Conservation (phyloP, 2,888 invertebrate species). For the Protula sp. region DNA sequence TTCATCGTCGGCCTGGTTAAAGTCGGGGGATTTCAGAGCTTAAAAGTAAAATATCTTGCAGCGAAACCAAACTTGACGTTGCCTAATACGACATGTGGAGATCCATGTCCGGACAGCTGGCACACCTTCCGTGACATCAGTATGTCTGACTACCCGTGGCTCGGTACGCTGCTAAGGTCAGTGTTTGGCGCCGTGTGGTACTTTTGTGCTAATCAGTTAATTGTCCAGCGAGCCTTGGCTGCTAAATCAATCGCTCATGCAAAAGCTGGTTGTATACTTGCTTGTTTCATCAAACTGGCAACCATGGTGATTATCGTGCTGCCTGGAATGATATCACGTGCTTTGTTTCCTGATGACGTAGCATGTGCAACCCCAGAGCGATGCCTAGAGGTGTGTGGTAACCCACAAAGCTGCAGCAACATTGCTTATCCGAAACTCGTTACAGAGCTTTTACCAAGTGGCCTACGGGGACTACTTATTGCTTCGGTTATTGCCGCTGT, state of each 20-base stretch:
- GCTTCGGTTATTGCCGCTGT: conserved; percentile 23
- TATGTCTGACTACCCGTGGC: conserved; percentile 16
- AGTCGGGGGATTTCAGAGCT: conserved; percentile 18
- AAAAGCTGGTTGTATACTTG: conserved; percentile 57
- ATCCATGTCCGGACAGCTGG: conserved; percentile 13
- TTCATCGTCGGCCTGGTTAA: conserved; percentile 17
- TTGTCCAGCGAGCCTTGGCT: conserved; percentile 56
- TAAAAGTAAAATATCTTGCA: conserved; percentile 18
- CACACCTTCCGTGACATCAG: conserved; percentile 16
- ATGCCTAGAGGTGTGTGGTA: conserved; percentile 54
- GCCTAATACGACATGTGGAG: too few relatives aligned
- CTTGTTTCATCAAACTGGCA: conserved; percentile 56
- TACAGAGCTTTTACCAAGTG: conserved; percentile 53
- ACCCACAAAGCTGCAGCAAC: conserved; percentile 55
- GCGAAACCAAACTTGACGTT: conserved; percentile 16
- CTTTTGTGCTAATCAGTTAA: conserved; percentile 27
- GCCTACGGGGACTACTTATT: too few relatives aligned
- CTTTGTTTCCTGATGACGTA: too few relatives aligned
- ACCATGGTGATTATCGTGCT: conserved; percentile 55
- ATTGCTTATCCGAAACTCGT: conserved; percentile 57
- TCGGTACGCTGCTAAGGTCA: conserved; percentile 13
- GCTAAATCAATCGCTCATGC: conserved; percentile 57
- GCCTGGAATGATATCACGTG: too few relatives aligned
- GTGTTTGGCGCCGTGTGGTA: conserved; percentile 20
- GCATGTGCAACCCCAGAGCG: conserved; percentile 54